Evolutionary conservation across 2,888 invertebrate genomes (phyloP).

Genomic region (Aelia acuminata): DNA sequence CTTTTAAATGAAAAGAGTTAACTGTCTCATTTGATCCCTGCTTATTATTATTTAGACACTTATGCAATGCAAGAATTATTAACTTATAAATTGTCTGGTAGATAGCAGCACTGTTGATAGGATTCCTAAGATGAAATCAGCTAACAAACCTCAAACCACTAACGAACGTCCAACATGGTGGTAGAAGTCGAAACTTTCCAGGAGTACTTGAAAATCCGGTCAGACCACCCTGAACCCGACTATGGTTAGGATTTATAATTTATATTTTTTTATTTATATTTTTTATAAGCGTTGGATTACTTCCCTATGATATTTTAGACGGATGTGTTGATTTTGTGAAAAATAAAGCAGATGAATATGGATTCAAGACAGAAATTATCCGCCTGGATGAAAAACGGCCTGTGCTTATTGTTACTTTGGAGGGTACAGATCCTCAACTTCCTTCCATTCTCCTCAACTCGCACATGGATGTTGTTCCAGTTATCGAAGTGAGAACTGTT

Average conservation of each 20-base stretch:
- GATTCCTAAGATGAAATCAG: neutral
- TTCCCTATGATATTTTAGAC: slow-evolving; percentile 71
- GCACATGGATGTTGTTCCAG: slow-evolving; percentile 96
- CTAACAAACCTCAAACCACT: neutral
- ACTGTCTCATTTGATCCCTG: no score
- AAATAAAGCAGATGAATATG: slow-evolving; percentile 80
- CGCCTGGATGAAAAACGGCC: slow-evolving; percentile 79
- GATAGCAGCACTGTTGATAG: neutral
- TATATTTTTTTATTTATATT: neutral
- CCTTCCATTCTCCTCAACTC: slow-evolving; percentile 89
- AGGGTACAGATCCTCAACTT: slow-evolving; percentile 79
- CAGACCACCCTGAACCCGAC: slow-evolving; percentile 88
- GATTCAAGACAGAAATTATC: slow-evolving; percentile 76
- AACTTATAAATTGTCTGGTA: neutral
- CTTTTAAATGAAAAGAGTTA: no score
- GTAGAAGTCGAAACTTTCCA: slow-evolving; percentile 79
- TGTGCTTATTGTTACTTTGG: slow-evolving; percentile 87
- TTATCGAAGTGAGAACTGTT: slow-evolving; percentile 28
- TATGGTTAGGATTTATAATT: slow-evolving; percentile 77
- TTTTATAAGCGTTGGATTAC: neutral
- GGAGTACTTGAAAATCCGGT: slow-evolving; percentile 87
- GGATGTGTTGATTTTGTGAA: slow-evolving; percentile 82
- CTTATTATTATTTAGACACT: no score
- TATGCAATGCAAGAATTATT: neutral
- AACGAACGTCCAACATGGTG: slow-evolving; percentile 63